Evolutionary conservation across 2,888 invertebrate species (phyloP), one percentile per base, ranked within the genome.

Genomic region (Ochlodes sylvanus): DNA sequence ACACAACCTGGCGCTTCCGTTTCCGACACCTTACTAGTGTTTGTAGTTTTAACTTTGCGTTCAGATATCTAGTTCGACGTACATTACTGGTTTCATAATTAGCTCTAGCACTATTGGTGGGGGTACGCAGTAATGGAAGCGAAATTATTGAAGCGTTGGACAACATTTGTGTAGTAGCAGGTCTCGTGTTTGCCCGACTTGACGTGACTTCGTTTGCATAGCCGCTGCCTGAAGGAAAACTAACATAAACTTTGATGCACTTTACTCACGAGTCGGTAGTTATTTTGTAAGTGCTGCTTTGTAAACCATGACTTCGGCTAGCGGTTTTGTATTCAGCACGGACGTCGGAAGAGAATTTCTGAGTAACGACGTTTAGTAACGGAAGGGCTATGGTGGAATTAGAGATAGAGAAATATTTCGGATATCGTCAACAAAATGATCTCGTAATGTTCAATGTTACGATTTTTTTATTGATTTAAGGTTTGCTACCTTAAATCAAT

Each of bases 131-230:
- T 71, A 74, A 72, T 77, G 75, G 54, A 75, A 38, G 21, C 0
- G 10, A 41, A 21, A 7, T 4, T 10, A 12, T 2, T 12, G 41
- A 66, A n/a, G 19, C 61, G 38, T 17, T 38, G 27, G 7, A 50
- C 12, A 17, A 21, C 10, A 44, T 52, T 7, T 55, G 7, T 6
- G 32, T 52, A 55, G 56, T 74, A 66, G 74, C 76, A 69, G 76
- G 71, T 72, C 71, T 76, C 70, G 82, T 83, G 89, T 88, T 88
- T 84, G 80, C 80, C 77, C 79, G 80, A 75, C 80, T 77, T 90
- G 87, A 87, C 91, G 90, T 89, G 90, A 86, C 86, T 85, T 82
- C 82, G 89, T 91, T 90, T 92, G 89, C 86, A 83, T 86, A 90
- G 85, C 77, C 83, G 77, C 74, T 81, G 83, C 81, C 88, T 85